Percentiles rank a stretch among this genome's conserved stretches.
Evolutionary conservation across 2,113 vertebrate genomes (phyloP).

Genomic region (Muscicapa adusta): DNA sequence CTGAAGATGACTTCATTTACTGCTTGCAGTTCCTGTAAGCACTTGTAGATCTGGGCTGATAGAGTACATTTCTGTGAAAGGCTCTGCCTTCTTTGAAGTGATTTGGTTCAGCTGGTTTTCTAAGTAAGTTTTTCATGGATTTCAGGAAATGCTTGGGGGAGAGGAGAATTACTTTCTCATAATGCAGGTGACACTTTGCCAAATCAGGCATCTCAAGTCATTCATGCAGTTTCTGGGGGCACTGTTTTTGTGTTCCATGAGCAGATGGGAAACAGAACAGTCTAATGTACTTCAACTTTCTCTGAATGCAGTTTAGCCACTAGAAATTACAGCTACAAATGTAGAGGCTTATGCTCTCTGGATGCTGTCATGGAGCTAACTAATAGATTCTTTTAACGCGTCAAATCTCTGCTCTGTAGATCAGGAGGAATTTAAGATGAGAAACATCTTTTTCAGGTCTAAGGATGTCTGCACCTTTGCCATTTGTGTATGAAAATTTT

Average conservation of each 20-base stretch:
- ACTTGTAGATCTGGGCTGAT: not conserved
- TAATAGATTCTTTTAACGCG: not conserved
- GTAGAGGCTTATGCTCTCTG: not conserved
- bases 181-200: not conserved
- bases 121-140: conserved; percentile 41
- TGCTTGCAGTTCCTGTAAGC: conserved; percentile 21
- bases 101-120: conserved; percentile 37
- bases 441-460: not conserved
- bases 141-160: conserved; percentile 12
- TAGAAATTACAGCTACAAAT: not conserved
- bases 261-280: not conserved
- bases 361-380: not conserved
- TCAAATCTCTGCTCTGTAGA: not conserved
- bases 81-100: not conserved
- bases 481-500: not conserved
- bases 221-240: not conserved
- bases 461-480: not conserved
- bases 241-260: not conserved
- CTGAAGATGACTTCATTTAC: conserved; percentile 9
- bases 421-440: not conserved
- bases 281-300: not conserved
- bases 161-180: not conserved
- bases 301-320: not conserved
- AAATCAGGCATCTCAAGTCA: not conserved
- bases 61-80: conserved; percentile 38